phyloP scores from a whole-genome alignment of 2,888 invertebrate species.

The Argyresthia albistria region DNA sequence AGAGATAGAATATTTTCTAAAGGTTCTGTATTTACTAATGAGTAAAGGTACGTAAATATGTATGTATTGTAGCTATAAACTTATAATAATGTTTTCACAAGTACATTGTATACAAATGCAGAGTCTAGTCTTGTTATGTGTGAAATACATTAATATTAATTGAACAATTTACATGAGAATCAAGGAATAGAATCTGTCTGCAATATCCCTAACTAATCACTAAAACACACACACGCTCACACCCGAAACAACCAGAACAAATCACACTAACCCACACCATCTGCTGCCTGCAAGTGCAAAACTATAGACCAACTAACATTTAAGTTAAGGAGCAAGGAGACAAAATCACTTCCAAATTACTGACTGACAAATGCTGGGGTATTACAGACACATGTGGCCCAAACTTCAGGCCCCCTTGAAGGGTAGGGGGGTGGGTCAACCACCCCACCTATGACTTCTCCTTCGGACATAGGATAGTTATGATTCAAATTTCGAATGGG shows the following conservation, averaged over 20 bases:
- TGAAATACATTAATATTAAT: too few species aligned
- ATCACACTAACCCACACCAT: not conserved
- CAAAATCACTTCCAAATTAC: slow-evolving; percentile 67
- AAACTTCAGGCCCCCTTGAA: slow-evolving; percentile 22
- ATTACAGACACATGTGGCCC: slow-evolving; percentile 67
- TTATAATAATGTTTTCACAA: too few species aligned
- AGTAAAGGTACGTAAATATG: too few species aligned
- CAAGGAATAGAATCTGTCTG: not conserved
- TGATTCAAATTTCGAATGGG: slow-evolving; percentile 5
- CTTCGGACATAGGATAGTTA: slow-evolving; percentile 6
- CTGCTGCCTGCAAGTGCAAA: slow-evolving; percentile 3
- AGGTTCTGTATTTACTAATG: too few species aligned
- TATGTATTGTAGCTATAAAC: too few species aligned
- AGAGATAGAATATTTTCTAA: too few species aligned
- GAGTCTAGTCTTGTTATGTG: too few species aligned
- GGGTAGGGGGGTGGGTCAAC: slow-evolving; percentile 2
- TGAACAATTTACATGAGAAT: too few species aligned
- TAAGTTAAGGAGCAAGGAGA: slow-evolving; percentile 59
- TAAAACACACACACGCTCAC: not conserved
- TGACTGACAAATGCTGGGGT: slow-evolving; percentile 67
- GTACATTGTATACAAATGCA: too few species aligned
- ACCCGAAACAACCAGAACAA: not conserved
- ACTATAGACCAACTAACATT: slow-evolving; percentile 51
- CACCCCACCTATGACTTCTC: slow-evolving; percentile 3
- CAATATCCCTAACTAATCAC: not conserved